phyloP scores from a whole-genome alignment of 2,888 invertebrate species.

The Eilema caniola region DNA sequence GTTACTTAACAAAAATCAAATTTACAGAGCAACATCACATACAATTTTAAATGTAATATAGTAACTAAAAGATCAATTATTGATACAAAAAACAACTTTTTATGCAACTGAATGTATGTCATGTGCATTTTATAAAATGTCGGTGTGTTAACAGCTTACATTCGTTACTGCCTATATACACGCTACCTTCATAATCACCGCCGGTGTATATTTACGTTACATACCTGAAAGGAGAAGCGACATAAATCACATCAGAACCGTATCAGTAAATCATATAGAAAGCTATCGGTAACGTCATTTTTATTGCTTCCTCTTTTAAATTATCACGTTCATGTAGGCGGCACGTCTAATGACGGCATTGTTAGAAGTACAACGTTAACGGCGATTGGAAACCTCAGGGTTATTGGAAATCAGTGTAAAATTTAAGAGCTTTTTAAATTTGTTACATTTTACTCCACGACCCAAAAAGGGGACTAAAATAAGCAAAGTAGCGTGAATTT shows the following conservation, averaged over 20 bases:
- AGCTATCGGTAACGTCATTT: slow-evolving; percentile 50
- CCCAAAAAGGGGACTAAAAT: slow-evolving; percentile 66
- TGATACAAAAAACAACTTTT: background rate
- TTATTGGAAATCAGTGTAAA: slow-evolving; percentile 11
- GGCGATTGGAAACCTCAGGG: slow-evolving; percentile 2
- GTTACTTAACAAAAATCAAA: background rate
- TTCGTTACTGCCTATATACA: slow-evolving; percentile 2
- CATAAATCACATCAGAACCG: slow-evolving; percentile 47
- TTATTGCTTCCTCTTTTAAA: slow-evolving; percentile 48
- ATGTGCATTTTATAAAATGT: background rate
- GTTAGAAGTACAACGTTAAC: slow-evolving; percentile 15
- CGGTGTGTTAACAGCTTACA: background rate
- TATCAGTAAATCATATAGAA: slow-evolving; percentile 50
- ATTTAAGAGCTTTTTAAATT: slow-evolving; percentile 24
- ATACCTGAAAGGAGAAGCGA: slow-evolving; percentile 24
- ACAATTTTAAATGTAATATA: background rate
- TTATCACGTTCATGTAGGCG: slow-evolving; percentile 42
- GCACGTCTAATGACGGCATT: slow-evolving; percentile 26
- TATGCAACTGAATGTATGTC: background rate
- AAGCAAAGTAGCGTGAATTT: slow-evolving; percentile 66
- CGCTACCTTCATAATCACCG: slow-evolving; percentile 32
- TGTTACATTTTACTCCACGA: slow-evolving; percentile 41
- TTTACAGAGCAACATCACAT: background rate
- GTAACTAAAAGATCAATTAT: background rate
- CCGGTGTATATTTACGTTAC: slow-evolving; percentile 14